Evolutionary conservation across 2,113 vertebrate genomes (phyloP), one percentile per base, ranked within the genome.

Genomic region (Argyrosomus japonicus): DNA sequence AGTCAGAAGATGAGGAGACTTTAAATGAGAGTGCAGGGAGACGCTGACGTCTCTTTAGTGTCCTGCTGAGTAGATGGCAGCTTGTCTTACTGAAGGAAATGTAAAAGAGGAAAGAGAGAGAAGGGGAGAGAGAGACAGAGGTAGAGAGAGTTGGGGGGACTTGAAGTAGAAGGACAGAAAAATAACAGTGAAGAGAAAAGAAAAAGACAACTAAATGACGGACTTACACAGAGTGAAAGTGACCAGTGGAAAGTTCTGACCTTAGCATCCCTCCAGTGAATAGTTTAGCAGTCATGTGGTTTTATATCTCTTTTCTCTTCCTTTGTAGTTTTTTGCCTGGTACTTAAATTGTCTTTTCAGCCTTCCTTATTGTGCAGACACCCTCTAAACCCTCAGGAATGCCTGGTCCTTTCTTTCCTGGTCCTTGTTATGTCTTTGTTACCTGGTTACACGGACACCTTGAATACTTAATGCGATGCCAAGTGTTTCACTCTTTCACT

Each of bases 241-340:
- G 75, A 83, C 50, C 32, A n/a, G 14, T 67, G 83, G 83, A 83
- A 83, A 73, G n/a, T 67, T 67, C 19, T 58, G 77, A 86, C 76
- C 82, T 56, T 27, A 36, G 50, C 25, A 23, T 67, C 48, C 45
- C 9, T 58, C 40, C n/a, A 12, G 19, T 65, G 70, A 84, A 50
- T 6, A 45, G 17, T 67, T 85, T 58, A 69, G 21, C 83, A 76
- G 40, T 36, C 36, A 79, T 27, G 40, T 48, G 63, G 73, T 72
- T 82, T 84, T 76, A 51, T 45, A 72, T 68, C 76, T 56, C 57
- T 60, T 10, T 18, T 78, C 57, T 60, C 32, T 27, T 36, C 19
- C 43, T 74, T 53, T 64, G 40, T 54, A 12, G 27, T 61, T 14
- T 57, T 70, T 62, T 58, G 4, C n/a, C 68, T 2, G 13, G 48